Evolutionary conservation across 37 sponge, comb jelly and placozoan genomes (phyloP).

Genomic region (Beroe forskalii): DNA sequence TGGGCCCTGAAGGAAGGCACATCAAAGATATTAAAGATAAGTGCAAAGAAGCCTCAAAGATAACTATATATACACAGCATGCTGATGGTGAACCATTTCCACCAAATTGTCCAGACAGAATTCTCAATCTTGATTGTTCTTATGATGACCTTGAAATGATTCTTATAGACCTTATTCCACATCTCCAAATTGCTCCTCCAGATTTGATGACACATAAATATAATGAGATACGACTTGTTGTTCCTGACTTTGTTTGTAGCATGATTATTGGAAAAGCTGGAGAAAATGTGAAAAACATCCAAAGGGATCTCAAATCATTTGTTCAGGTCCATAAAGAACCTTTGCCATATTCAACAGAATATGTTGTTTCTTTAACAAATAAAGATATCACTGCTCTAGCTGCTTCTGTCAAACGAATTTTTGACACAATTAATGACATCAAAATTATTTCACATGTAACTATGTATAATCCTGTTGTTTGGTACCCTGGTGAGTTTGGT

Average conservation of each 20-base stretch:
- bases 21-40: not conserved
- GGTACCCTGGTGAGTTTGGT: constrained; percentile 41
- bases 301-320: constrained; percentile 4
- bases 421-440: not conserved
- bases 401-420: not conserved
- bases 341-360: constrained; percentile 24
- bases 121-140: not conserved
- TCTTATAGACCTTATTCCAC: not conserved
- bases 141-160: not conserved
- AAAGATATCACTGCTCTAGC: not conserved
- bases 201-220: not conserved
- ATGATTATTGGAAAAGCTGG: constrained; percentile 45
- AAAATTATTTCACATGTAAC: constrained; percentile 21
- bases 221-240: constrained; percentile 38
- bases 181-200: constrained; percentile 20
- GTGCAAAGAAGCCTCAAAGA: not conserved
- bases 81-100: constrained; percentile 33
- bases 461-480: constrained; percentile 8
- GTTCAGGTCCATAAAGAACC: constrained; percentile 53
- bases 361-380: constrained; percentile 34
- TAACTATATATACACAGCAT: constrained; percentile 40
- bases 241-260: constrained; percentile 54
- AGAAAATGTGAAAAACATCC: not conserved
- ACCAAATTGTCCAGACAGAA: constrained; percentile 6
- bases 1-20: constrained; percentile 42